Percentiles rank a stretch among this genome's conserved stretches.
These are phyloP conservation scores for Cryptosula pallasiana DNA, from an alignment of 2,888 invertebrate species.

Conservation along the genomic window DNA sequence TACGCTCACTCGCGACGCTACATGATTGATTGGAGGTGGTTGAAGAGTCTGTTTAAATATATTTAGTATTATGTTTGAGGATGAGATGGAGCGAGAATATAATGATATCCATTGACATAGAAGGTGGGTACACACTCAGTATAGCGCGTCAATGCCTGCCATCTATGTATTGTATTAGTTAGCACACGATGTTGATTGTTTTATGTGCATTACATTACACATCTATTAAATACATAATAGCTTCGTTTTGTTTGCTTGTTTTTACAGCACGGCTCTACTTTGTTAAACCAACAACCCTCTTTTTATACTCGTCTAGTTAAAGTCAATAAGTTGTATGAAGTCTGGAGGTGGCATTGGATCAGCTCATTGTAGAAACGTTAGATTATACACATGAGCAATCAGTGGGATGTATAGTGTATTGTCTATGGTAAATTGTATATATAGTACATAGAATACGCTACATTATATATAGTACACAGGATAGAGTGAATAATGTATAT, in stretches of 20 bases:
- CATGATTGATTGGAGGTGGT: not conserved
- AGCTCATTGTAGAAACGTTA: too few relatives aligned
- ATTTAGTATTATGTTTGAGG: not conserved
- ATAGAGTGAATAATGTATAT: too few relatives aligned
- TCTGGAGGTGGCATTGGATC: not conserved
- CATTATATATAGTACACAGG: too few relatives aligned
- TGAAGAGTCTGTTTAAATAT: not conserved
- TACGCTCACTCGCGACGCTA: too few relatives aligned
- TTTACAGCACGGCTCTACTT: not conserved
- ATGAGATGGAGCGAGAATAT: too few relatives aligned
- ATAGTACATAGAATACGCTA: too few relatives aligned
- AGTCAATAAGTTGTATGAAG: not conserved
- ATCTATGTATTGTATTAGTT: not conserved
- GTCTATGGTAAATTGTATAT: too few relatives aligned
- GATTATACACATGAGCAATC: too few relatives aligned
- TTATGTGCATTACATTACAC: not conserved
- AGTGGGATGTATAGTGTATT: too few relatives aligned
- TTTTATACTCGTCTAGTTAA: not conserved
- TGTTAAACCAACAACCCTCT: not conserved
- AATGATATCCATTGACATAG: too few relatives aligned
- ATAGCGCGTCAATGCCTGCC: not conserved
- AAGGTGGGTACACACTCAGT: not conserved
- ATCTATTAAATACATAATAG: not conserved
- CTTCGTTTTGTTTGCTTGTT: not conserved
- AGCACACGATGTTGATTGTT: slow-evolving; percentile 9